These are phyloP conservation scores for Phrynocephalus versicolor DNA, from an alignment of 2,113 vertebrate genomes.

Conservation along the genomic window DNA sequence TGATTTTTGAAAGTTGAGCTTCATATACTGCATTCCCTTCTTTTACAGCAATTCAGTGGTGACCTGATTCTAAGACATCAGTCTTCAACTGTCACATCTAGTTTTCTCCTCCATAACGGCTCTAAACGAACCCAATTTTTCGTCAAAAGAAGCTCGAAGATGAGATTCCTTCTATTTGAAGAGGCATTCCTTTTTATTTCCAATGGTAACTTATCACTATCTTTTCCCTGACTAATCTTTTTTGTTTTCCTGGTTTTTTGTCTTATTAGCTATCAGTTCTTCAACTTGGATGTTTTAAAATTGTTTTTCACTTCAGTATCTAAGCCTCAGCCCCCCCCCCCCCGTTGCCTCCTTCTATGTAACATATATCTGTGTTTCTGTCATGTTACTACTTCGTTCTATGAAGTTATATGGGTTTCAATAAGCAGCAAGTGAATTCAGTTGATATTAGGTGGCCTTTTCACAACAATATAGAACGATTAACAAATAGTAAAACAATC, in stretches of 20 bases:
- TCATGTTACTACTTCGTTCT: background rate
- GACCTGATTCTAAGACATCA: background rate
- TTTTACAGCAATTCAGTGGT: background rate
- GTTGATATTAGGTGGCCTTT: background rate
- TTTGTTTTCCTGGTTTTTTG: background rate
- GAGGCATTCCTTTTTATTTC: background rate
- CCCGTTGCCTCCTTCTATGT: background rate
- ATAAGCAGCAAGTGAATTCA: slow-evolving; percentile 16
- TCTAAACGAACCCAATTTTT: background rate
- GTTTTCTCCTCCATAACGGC: background rate
- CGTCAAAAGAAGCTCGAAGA: background rate
- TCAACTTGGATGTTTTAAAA: background rate
- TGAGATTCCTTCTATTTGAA: background rate
- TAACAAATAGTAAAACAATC: background rate
- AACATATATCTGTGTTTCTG: background rate
- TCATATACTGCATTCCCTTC: background rate
- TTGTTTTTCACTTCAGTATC: background rate
- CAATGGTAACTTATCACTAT: slow-evolving; percentile 9
- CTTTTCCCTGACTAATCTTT: background rate
- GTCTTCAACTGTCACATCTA: background rate
- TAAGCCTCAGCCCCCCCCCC: background rate
- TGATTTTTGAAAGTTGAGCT: background rate
- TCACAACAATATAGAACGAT: background rate
- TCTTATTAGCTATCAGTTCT: background rate
- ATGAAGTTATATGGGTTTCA: background rate